These are phyloP conservation scores for Drosophila gaucha DNA, from an alignment of 2,888 invertebrate species.

Conservation along the genomic window DNA sequence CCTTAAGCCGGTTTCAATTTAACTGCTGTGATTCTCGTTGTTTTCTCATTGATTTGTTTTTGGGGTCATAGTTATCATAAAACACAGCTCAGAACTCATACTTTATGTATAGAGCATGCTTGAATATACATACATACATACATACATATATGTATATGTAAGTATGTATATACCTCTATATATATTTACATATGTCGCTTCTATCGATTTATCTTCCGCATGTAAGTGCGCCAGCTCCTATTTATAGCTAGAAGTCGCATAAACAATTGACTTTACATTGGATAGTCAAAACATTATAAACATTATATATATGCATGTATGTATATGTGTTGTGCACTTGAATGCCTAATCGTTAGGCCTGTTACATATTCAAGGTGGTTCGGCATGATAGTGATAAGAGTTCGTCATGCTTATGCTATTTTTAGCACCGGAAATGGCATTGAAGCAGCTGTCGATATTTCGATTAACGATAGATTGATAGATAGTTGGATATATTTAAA, in stretches of 20 bases:
- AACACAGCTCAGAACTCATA: conserved; percentile 46
- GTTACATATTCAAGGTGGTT: conserved; percentile 74
- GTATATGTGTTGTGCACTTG: conserved; percentile 42
- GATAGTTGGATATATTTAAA: neutral
- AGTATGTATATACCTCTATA: neutral
- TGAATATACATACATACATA: neutral
- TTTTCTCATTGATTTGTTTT: conserved; percentile 25
- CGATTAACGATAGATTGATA: conserved; percentile 27
- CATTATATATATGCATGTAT: neutral
- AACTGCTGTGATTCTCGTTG: conserved; percentile 7
- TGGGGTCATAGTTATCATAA: conserved; percentile 71
- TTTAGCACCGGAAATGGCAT: conserved; percentile 61
- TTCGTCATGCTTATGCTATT: conserved; percentile 31
- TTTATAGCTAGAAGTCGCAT: conserved; percentile 45
- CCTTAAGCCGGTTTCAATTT: conserved; percentile 72
- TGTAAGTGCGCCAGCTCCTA: conserved; percentile 35
- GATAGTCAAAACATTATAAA: conserved; percentile 10
- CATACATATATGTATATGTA: neutral
- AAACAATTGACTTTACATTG: conserved; percentile 15
- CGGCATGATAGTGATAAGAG: conserved; percentile 53
- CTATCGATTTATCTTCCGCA: conserved; percentile 64
- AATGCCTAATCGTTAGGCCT: conserved; percentile 42
- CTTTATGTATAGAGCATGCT: conserved; percentile 38
- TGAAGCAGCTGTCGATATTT: conserved; percentile 41
- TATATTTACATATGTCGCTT: neutral